Conservation (phyloP, 2,888 invertebrate genomes). For the Cheilosia grossa region DNA sequence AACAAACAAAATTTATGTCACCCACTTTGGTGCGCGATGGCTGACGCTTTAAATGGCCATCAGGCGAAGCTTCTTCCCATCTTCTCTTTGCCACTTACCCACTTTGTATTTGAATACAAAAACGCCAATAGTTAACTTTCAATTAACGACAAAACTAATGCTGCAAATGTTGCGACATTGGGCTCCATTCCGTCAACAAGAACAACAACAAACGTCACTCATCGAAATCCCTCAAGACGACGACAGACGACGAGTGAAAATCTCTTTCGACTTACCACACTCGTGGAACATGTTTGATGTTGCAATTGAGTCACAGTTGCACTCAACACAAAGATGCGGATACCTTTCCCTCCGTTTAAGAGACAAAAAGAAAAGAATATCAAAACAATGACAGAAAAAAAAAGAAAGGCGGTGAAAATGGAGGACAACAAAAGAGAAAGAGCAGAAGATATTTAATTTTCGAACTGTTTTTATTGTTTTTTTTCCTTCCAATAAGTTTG, state of each 20-base stretch:
- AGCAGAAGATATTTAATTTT: slow-evolving; percentile 53
- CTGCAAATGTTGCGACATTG: slow-evolving; percentile 32
- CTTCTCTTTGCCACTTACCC: background rate
- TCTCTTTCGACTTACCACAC: slow-evolving; percentile 38
- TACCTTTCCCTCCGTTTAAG: background rate
- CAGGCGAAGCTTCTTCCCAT: slow-evolving; percentile 3
- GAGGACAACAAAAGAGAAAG: slow-evolving; percentile 54
- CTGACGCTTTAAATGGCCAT: slow-evolving; percentile 32
- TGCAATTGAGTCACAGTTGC: slow-evolving; percentile 39
- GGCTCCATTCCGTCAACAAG: slow-evolving; percentile 19
- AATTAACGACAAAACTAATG: slow-evolving; percentile 28
- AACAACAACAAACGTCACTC: slow-evolving; percentile 29
- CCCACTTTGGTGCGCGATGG: slow-evolving; percentile 37
- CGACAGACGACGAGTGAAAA: slow-evolving; percentile 30
- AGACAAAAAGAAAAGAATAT: background rate
- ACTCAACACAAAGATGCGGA: background rate
- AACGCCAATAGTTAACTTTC: slow-evolving; percentile 31
- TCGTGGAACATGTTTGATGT: slow-evolving; percentile 49
- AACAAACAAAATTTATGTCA: slow-evolving; percentile 51
- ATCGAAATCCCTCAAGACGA: background rate
- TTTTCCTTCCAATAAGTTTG: slow-evolving; percentile 32
- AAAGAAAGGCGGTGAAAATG: slow-evolving; percentile 62
- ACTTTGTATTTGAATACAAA: slow-evolving; percentile 5
- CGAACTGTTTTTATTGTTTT: slow-evolving; percentile 11
- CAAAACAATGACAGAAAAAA: background rate